Evolutionary conservation across 2,797 vertebrate species (phyloP), one percentile per base, ranked within the genome.

Genomic region (Parotocinclus haroldoi): DNA sequence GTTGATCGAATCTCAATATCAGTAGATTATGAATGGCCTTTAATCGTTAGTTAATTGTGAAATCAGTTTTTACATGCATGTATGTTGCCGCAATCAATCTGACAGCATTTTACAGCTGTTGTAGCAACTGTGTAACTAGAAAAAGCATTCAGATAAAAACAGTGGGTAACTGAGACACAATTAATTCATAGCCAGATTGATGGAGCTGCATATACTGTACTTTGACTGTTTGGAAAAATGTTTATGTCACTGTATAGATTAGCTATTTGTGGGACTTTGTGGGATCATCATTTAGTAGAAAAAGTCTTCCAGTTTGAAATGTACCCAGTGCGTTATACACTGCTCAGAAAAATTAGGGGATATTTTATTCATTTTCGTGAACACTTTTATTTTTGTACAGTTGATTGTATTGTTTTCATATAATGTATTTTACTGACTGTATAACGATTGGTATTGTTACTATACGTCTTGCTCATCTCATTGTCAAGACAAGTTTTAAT

Each of bases 271-370:
- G 50, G 45, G 46, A 55, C 61, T 39, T 6, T n/a, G n/a, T n/a
- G n/a, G n/a, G n/a, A 12, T 51, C 17, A 17, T 16, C 52, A 39
- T 59, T 72, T 10, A 63, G 37, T 19, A 58, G 36, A 10, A 63
- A 16, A 65, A 54, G 72, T 75, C 72, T 72, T 78, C 76, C 76
- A 71, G 66, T 56, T 58, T 62, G 12, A 42, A 65, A 46, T 18
- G n/a, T 46, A 58, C 51, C 46, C 42, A 45, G 50, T n/a, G 63
- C 17, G 12, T 58, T 53, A 54, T 11, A 58, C 52, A 65, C n/a
- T n/a, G n/a, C n/a, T n/a, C n/a, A n/a, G n/a, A n/a, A n/a, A n/a
- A n/a, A n/a, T n/a, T n/a, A n/a, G n/a, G n/a, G n/a, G n/a, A n/a
- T n/a, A n/a, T n/a, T n/a, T n/a, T n/a, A n/a, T n/a, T n/a, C n/a